These are phyloP conservation scores for Acromyrmex charruanus DNA, from an alignment of 1,140 invertebrate genomes.

Conservation along the genomic window DNA sequence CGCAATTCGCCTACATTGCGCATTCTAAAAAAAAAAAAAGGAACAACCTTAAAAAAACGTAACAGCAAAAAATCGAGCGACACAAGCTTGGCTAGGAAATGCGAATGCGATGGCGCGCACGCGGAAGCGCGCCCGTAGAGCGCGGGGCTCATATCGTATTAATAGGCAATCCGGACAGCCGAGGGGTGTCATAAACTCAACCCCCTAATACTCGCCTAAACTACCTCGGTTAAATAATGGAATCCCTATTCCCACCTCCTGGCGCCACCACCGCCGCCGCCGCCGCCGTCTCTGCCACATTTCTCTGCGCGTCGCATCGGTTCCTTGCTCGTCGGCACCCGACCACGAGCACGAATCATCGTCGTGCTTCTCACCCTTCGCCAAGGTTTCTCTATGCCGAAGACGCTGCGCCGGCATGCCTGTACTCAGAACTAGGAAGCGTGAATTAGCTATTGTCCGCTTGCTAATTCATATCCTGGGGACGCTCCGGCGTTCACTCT, in stretches of 20 bases:
- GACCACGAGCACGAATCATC: conserved; percentile 59
- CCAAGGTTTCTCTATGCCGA: conserved; percentile 6
- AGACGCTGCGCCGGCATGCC: not conserved
- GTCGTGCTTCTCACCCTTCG: not conserved
- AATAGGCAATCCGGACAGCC: conserved; percentile 87
- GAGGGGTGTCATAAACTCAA: conserved; percentile 87
- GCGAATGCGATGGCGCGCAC: conserved; percentile 72
- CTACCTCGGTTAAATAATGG: conserved; percentile 87
- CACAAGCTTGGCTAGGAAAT: conserved; percentile 65
- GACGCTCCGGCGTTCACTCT: not conserved
- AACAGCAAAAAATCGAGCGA: conserved; percentile 70
- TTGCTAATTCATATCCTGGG: conserved; percentile 45
- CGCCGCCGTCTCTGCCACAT: conserved; percentile 5
- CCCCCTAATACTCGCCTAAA: conserved; percentile 87
- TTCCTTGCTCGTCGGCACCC: conserved; percentile 70
- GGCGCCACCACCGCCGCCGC: conserved; percentile 45
- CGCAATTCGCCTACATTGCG: not conserved
- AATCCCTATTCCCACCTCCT: conserved; percentile 84
- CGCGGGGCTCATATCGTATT: conserved; percentile 87
- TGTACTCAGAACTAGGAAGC: not conserved
- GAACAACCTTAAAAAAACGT: conserved; percentile 15
- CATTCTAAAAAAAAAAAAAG: conserved; percentile 3
- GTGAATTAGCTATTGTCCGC: conserved; percentile 50
- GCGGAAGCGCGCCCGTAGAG: conserved; percentile 76
- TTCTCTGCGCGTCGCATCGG: conserved; percentile 53